Evolutionary conservation across 2,888 invertebrate genomes (phyloP).

Genomic region (Hermaeophaga mercurialis): DNA sequence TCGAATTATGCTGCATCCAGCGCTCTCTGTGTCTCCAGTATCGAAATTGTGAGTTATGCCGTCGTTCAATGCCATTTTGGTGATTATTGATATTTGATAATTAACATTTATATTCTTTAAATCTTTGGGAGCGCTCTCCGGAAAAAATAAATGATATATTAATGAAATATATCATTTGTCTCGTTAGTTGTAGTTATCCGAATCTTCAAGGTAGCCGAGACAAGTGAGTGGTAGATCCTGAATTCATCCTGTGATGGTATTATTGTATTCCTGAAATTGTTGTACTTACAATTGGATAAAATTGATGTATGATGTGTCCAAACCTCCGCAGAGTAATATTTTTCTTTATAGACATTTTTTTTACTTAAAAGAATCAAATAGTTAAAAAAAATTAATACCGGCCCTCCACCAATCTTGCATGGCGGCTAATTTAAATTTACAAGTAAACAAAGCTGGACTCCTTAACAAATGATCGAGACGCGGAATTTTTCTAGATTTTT

Average conservation of each 20-base stretch:
- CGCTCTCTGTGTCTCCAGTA: slow-evolving; percentile 34
- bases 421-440: slow-evolving; percentile 49
- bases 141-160: too few species aligned
- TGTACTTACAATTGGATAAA: slow-evolving; percentile 5
- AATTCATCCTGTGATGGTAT: slow-evolving; percentile 18
- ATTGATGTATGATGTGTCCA: slow-evolving; percentile 8
- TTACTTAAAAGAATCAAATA: slow-evolving; percentile 11
- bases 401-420: slow-evolving; percentile 42
- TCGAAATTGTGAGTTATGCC: slow-evolving; percentile 33
- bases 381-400: slow-evolving; percentile 37
- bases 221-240: slow-evolving; percentile 12
- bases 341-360: background rate
- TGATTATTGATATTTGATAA: slow-evolving; percentile 36
- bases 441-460: slow-evolving; percentile 43
- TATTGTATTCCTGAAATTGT: slow-evolving; percentile 12
- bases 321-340: background rate
- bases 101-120: slow-evolving; percentile 9
- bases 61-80: slow-evolving; percentile 43
- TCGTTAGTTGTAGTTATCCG: background rate
- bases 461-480: slow-evolving; percentile 13
- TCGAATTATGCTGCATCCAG: slow-evolving; percentile 7
- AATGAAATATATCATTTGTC: too few species aligned
- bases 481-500: background rate
- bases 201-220: background rate
- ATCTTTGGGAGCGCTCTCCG: slow-evolving; percentile 9